Evolutionary conservation across 2,113 vertebrate genomes (phyloP), one percentile per base, ranked within the genome.

Genomic region (Dasypus novemcinctus): DNA sequence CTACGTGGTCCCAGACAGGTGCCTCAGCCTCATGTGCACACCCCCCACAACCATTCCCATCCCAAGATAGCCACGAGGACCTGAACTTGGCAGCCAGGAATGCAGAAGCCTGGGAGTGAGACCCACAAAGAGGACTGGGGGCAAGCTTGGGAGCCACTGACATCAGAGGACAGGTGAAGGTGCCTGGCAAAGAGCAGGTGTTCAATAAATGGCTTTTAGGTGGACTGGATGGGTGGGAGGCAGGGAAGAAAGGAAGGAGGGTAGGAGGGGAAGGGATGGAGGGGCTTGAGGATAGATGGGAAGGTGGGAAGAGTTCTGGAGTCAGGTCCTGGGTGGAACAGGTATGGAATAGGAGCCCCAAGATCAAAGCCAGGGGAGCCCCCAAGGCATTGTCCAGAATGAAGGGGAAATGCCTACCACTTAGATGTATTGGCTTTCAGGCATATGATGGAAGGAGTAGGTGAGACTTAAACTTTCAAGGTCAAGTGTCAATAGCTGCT

Each of bases 101-200:
- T 1, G 2, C 6, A 29, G 25, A 7, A 38, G 43, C 4, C 11
- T 3, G 25, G 14, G 63, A 25, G 57, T 5, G 72, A 1, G 33
- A 4, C 10, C 63, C 63, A 3, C 54, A 54, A 66, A 66, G 63
- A 29, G 63, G 27, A 33, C 63, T 5, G 9, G 29, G 27, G 23
- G 41, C 57, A 14, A 46, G 31, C 57, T 1, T 33, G 72, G 64
- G 12, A 14, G 59, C 6, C 18, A 0, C 72, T 0, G 0, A 38
- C 33, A 2, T 36, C 23, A 14, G 72, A 12, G 10, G 85, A 25
- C 29, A 46, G 36, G 61, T 4, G 13, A 12, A 3, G 43, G 1
- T 59, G 1, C 33, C 33, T 1, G 4, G 43, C 41, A 64, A 12
- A 52, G 57, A 46, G 69, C 66, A 71, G 54, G 23, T 8, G 2